Percentiles rank a stretch among this genome's conserved stretches.
phyloP scores from a whole-genome alignment of 2,113 vertebrate species.

The Varanus salvator region DNA sequence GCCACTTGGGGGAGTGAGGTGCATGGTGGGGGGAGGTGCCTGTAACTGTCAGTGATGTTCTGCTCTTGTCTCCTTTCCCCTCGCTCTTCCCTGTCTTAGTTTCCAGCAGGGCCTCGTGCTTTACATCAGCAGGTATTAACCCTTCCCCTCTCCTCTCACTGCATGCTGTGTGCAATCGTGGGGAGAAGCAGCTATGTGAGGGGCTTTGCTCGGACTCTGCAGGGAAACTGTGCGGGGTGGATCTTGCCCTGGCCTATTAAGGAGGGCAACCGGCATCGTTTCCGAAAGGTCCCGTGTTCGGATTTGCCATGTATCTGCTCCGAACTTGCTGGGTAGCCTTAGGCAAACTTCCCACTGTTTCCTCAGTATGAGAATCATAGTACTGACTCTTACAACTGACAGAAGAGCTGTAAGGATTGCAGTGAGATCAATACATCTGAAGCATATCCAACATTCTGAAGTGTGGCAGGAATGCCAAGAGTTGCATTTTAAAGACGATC shows the following conservation, averaged over 20 bases:
- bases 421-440: background rate
- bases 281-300: background rate
- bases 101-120: conserved; percentile 87
- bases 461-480: background rate
- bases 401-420: background rate
- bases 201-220: conserved; percentile 41
- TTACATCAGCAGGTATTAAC: conserved; percentile 91
- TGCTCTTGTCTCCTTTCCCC: conserved; percentile 73
- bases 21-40: background rate
- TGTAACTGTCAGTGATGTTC: conserved; percentile 55
- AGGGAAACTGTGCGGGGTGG: conserved; percentile 31
- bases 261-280: rapidly evolving
- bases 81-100: conserved; percentile 83
- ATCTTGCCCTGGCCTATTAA: too few species aligned
- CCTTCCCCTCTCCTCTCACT: conserved; percentile 38
- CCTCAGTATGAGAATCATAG: too few species aligned
- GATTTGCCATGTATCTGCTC: too few species aligned
- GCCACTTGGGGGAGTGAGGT: too few species aligned
- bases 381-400: background rate
- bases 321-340: too few species aligned
- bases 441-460: too few species aligned
- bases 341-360: rapidly evolving
- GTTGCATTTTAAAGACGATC: background rate
- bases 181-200: background rate
- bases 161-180: conserved; percentile 46